These are phyloP conservation scores for Heliconius hewitsoni DNA, from an alignment of 1,140 invertebrate genomes.

Conservation along the genomic window DNA sequence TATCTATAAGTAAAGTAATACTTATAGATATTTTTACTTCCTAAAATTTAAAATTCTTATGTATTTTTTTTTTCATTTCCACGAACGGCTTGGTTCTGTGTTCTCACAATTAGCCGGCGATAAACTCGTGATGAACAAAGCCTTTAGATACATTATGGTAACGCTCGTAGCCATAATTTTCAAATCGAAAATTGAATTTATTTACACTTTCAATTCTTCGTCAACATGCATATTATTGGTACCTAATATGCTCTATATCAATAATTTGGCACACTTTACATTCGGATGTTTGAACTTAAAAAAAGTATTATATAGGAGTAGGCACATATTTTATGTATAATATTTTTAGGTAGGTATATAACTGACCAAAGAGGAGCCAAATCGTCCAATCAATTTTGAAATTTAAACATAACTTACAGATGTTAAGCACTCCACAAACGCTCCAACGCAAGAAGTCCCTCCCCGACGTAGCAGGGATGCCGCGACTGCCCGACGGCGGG, in stretches of 20 bases:
- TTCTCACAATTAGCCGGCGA: background rate
- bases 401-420: constrained; percentile 77
- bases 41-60: too few relatives aligned
- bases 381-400: background rate
- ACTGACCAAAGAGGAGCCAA: background rate
- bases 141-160: background rate
- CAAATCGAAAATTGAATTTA: background rate
- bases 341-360: background rate
- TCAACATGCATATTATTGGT: background rate
- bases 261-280: background rate
- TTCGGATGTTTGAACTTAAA: background rate
- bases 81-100: background rate
- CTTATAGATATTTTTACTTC: too few relatives aligned
- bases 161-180: background rate
- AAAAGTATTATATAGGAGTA: background rate
- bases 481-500: constrained; percentile 86
- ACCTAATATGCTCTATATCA: background rate
- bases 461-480: constrained; percentile 94
- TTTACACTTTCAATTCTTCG: background rate
- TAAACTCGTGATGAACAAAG: background rate
- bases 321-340: background rate
- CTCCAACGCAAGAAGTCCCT: constrained; percentile 96
- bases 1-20: too few relatives aligned
- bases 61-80: too few relatives aligned
- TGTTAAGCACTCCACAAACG: constrained; percentile 85